Base-by-base conservation (phyloP, 2,113 vertebrate species). In the Boulengeromyrus knoepffleri region DNA sequence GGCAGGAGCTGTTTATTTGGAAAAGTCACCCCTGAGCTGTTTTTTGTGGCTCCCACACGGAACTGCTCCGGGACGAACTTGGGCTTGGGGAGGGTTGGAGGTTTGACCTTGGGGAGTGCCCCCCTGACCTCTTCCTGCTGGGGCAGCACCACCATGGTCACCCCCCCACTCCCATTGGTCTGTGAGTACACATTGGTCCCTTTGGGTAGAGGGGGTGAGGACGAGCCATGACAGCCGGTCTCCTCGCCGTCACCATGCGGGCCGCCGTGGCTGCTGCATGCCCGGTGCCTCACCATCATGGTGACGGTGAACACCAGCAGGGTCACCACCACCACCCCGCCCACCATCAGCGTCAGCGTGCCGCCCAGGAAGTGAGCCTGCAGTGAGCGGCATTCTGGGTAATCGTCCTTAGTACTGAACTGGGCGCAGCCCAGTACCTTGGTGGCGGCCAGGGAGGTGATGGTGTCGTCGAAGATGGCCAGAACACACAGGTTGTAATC, bases 331-430 rank as follows among this genome's bases (percentile, higher is more conserved):
- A 98, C 96, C 83, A 98, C 95, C 0, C 97, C 97, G 0, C 97
- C 97, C 3, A 98, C 97, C 2, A 97, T 95, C 90, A 98, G 97
- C 0, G 97, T 98, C 92, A 98, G 96, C 0, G 97, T 98, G 49
- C 97, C 97, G 0, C 97, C 97, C 91, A 98, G 94, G 94, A 98
- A 97, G 87, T 98, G 97, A 90, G 97, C 97, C 70, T 97, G 97
- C 52, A 98, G 96, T 10, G 97, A 97, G 19, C 96, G 97, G 94
- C 97, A 98, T 85, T 97, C 95, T 88, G 97, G 97, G 58, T 96
- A 97, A 90, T 97, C 96, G 45, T 97, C 97, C 94, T 95, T 95
- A 5, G 97, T 98, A 94, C 96, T 95, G 92, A 98, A 98, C 27
- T 96, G 95, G 90, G 96, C 94, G 66, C 97, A 98, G 90, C 97